phyloP scores from a whole-genome alignment of 2,797 vertebrate genomes.

The Cossypha niveicapilla region DNA sequence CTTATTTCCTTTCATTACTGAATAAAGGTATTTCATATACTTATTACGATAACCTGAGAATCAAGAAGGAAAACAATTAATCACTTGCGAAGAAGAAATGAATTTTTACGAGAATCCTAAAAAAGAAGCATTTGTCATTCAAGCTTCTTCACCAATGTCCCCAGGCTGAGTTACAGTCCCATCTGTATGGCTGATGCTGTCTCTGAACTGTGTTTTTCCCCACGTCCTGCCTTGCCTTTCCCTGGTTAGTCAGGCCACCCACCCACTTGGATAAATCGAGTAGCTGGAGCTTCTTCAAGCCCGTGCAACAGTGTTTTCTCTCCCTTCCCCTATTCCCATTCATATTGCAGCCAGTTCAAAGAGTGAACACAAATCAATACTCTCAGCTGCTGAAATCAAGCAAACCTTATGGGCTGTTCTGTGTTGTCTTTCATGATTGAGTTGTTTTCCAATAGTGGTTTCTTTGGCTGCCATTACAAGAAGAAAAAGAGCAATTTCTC shows the following conservation, averaged over 20 bases:
- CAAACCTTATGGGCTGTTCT: not conserved
- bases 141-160: slow-evolving; percentile 2
- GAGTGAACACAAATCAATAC: not conserved
- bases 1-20: slow-evolving; percentile 37
- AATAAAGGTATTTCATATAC: slow-evolving; percentile 30
- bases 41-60: slow-evolving; percentile 54
- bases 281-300: not conserved
- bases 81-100: not conserved
- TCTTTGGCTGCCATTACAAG: not conserved
- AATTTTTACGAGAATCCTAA: not conserved
- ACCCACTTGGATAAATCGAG: accelerated
- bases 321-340: not conserved
- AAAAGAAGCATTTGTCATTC: slow-evolving; percentile 37
- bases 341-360: not conserved
- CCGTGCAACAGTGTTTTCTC: not conserved
- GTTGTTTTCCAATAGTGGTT: not conserved
- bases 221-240: not conserved
- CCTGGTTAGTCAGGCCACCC: not conserved
- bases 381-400: not conserved
- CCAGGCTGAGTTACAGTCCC: not conserved
- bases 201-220: not conserved
- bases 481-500: not conserved
- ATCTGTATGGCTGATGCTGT: not conserved
- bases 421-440: not conserved
- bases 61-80: slow-evolving; percentile 38